A percentile compares a stretch with the other conserved stretches of the same genome.
Evolutionary conservation across 2,797 vertebrate species (phyloP).

Genomic region (Rhinogobio ventralis): DNA sequence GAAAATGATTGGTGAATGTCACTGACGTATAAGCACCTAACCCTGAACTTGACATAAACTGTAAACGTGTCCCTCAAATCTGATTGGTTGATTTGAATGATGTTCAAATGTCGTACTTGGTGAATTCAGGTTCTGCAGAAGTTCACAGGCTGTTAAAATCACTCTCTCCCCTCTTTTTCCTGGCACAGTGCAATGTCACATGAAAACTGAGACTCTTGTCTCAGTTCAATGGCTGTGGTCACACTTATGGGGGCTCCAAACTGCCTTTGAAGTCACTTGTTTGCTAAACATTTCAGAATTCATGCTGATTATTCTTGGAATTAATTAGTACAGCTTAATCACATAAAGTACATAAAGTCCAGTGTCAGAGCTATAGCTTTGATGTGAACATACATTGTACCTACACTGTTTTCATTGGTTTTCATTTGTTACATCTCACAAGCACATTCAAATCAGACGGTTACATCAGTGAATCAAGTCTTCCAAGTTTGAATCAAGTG

Average conservation of each 20-base stretch:
- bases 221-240: constrained; percentile 13
- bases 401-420: neutral
- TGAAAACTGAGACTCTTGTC: constrained; percentile 16
- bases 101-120: no score
- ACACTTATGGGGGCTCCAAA: neutral
- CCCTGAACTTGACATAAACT: no score
- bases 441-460: neutral
- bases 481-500: neutral
- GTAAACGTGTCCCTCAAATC: no score
- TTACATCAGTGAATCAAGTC: constrained; percentile 2
- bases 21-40: no score
- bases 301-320: neutral
- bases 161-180: neutral
- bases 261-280: neutral
- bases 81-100: no score
- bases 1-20: no score
- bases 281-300: constrained; percentile 17
- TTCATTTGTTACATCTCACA: neutral
- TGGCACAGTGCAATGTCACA: constrained; percentile 8
- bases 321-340: constrained; percentile 2
- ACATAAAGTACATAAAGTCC: neutral
- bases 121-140: neutral
- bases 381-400: neutral
- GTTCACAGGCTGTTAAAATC: neutral
- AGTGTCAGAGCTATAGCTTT: neutral